These are phyloP conservation scores for Clarias pachynema DNA, from an alignment of 2,797 vertebrate species.

Conservation along the genomic window DNA sequence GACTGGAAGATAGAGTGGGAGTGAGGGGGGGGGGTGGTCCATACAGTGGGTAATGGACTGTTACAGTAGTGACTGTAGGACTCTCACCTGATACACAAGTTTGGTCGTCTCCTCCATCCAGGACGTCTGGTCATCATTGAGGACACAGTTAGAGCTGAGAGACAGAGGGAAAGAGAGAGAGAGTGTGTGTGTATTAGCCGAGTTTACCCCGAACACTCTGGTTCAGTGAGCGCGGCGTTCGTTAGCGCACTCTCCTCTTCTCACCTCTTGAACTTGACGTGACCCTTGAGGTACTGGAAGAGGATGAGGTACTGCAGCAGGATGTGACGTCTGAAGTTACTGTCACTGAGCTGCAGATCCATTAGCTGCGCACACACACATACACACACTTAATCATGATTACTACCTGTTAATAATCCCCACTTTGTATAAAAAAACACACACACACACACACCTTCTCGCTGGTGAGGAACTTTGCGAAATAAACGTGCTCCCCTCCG, in stretches of 20 bases:
- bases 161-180: conserved; percentile 11
- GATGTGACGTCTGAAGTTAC: conserved; percentile 97
- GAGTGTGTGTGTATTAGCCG: no score
- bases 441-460: conserved; percentile 88
- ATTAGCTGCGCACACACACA: conserved; percentile 81
- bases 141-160: conserved; percentile 87
- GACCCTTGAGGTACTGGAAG: conserved; percentile 96
- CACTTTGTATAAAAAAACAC: background rate
- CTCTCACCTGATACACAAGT: conserved; percentile 91
- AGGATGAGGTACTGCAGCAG: conserved; percentile 96
- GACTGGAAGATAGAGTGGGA: background rate
- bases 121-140: conserved; percentile 91
- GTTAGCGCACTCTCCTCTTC: rapidly evolving
- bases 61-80: background rate
- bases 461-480: conserved; percentile 97
- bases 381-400: background rate
- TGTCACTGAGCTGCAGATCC: conserved; percentile 97
- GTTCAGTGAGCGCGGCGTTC: background rate
- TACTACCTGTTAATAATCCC: background rate
- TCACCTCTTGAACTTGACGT: conserved; percentile 99
- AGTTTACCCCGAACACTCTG: background rate
- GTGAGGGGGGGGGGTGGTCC: background rate
- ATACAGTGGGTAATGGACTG: no score
- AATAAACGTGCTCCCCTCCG: conserved; percentile 93
- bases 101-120: conserved; percentile 99